Conservation (phyloP, 1,140 invertebrate genomes). For the Probaryconus sp. region DNA sequence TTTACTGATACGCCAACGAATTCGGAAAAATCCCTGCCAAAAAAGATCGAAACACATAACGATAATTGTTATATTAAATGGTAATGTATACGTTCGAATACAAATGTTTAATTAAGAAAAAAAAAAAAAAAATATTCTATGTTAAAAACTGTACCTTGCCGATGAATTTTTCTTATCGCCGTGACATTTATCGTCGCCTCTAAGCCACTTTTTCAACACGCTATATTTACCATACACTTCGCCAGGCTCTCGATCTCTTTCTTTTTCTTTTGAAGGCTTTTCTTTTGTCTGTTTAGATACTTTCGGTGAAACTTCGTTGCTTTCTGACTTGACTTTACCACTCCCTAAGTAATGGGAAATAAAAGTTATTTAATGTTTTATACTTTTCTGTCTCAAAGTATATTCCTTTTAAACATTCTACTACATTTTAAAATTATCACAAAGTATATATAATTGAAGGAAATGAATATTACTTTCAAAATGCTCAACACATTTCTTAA, state of each 20-base stretch:
- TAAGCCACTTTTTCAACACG: slow-evolving; percentile 85
- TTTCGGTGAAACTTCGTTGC: slow-evolving; percentile 66
- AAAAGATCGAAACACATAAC: slow-evolving; percentile 37
- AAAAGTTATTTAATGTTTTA: too few relatives aligned
- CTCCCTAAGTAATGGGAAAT: slow-evolving; percentile 57
- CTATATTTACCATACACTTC: slow-evolving; percentile 81
- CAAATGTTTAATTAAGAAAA: too few relatives aligned
- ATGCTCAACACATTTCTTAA: too few relatives aligned
- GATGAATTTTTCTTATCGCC: slow-evolving; percentile 74
- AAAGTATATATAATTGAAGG: too few relatives aligned
- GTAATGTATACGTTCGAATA: too few relatives aligned
- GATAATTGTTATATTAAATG: not conserved
- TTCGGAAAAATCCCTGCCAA: slow-evolving; percentile 81
- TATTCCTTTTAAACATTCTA: too few relatives aligned
- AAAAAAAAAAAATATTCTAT: too few relatives aligned
- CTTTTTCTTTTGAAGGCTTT: slow-evolving; percentile 65
- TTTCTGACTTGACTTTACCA: slow-evolving; percentile 62
- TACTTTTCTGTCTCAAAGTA: too few relatives aligned
- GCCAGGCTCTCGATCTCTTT: slow-evolving; percentile 73
- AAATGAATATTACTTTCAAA: too few relatives aligned
- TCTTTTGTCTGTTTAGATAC: slow-evolving; percentile 70
- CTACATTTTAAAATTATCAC: too few relatives aligned
- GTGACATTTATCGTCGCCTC: slow-evolving; percentile 79
- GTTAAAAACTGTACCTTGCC: slow-evolving; percentile 72
- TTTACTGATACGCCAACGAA: slow-evolving; percentile 87